Evolutionary conservation across 2,797 vertebrate genomes (phyloP).

Genomic region (Fratercula arctica): DNA sequence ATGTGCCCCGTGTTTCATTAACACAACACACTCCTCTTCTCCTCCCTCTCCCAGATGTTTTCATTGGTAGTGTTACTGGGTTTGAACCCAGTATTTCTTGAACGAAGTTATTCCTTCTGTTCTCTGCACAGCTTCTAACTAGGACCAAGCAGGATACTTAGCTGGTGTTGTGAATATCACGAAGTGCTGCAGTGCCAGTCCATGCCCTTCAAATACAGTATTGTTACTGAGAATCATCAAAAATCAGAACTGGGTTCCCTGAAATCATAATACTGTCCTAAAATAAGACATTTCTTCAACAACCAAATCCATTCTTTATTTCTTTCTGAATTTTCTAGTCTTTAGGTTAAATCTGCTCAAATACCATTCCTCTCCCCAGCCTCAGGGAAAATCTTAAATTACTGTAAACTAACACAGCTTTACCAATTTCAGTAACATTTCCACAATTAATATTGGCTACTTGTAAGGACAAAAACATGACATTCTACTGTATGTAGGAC

Average conservation of each 20-base stretch:
- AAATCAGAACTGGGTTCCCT: background rate
- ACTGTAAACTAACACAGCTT: background rate
- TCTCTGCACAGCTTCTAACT: background rate
- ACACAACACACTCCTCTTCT: background rate
- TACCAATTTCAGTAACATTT: background rate
- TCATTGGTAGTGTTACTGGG: background rate
- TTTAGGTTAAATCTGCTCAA: background rate
- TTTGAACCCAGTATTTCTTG: background rate
- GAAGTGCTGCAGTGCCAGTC: background rate
- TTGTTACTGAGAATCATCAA: accelerated
- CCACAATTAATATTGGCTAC: background rate
- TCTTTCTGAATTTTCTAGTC: background rate
- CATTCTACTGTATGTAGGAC: background rate
- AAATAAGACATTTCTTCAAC: background rate
- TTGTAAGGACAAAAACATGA: background rate
- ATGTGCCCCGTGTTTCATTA: background rate
- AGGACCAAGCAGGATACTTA: background rate
- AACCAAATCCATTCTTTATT: background rate
- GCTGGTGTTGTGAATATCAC: background rate
- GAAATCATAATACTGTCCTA: background rate
- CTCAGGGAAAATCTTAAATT: background rate
- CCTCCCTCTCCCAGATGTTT: background rate
- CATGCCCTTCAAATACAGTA: background rate
- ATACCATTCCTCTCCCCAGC: background rate
- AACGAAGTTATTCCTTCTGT: background rate